Evolutionary conservation across 2,113 vertebrate genomes (phyloP).

Genomic region (Heterochromis multidens): DNA sequence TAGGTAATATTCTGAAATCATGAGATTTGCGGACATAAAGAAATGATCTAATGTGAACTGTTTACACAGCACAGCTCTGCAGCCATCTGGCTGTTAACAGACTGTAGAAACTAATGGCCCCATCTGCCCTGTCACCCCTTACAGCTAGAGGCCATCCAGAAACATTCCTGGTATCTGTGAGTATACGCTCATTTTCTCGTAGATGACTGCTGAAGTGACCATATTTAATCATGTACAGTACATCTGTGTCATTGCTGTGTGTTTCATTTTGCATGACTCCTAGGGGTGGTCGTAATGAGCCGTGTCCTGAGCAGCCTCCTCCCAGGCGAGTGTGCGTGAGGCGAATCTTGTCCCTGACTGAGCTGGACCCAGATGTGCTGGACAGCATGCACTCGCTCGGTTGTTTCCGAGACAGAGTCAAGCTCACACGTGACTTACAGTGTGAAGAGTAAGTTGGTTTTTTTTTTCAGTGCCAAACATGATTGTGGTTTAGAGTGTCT

Average conservation of each 20-base stretch:
- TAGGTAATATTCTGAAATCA: not conserved
- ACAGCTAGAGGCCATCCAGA: conserved; percentile 91
- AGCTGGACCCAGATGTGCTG: conserved; percentile 89
- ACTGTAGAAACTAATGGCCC: conserved; percentile 56
- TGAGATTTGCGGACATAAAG: not conserved
- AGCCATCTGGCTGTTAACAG: conserved; percentile 64
- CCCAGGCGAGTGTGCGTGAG: conserved; percentile 84
- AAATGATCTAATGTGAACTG: not conserved
- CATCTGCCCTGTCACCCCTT: conserved; percentile 63
- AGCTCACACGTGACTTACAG: conserved; percentile 86
- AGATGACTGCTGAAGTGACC: not conserved
- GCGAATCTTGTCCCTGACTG: conserved; percentile 82
- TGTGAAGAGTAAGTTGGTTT: conserved; percentile 83
- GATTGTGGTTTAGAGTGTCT: not conserved
- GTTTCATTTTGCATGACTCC: not conserved
- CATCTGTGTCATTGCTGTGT: not conserved
- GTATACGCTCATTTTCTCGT: conserved; percentile 59
- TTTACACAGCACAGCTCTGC: conserved; percentile 29
- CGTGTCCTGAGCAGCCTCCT: conserved; percentile 83
- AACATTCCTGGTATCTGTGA: conserved; percentile 93
- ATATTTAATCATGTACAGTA: not conserved
- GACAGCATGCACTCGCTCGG: conserved; percentile 92
- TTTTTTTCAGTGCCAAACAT: not conserved
- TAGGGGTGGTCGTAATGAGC: conserved; percentile 86
- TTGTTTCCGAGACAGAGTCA: conserved; percentile 87